Conservation (phyloP, 1,140 invertebrate species). For the Anthonomus grandis region DNA sequence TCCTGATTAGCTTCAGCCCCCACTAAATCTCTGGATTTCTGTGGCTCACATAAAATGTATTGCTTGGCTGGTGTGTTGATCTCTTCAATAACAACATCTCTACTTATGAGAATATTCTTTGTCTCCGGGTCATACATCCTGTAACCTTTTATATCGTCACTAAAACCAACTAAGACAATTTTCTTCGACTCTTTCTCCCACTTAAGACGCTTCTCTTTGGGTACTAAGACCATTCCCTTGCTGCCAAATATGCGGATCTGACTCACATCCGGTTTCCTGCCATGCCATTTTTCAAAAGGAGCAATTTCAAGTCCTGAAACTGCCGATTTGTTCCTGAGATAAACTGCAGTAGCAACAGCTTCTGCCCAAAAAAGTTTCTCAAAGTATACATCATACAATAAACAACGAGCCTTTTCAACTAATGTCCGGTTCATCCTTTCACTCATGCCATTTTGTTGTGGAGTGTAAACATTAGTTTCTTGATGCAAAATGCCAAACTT, state of each 20-base stretch:
- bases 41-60: too few relatives aligned
- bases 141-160: conserved; percentile 30
- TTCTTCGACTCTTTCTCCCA: conserved; percentile 34
- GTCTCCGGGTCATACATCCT: conserved; percentile 33
- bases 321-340: conserved; percentile 8
- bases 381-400: conserved; percentile 42
- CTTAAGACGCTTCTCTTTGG: conserved; percentile 36
- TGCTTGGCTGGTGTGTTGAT: too few relatives aligned
- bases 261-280: conserved; percentile 36
- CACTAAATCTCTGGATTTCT: too few relatives aligned
- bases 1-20: conserved; percentile 28
- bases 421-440: conserved; percentile 25
- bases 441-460: conserved; percentile 10
- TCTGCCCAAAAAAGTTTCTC: conserved; percentile 46
- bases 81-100: conserved; percentile 39
- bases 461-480: conserved; percentile 7
- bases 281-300: conserved; percentile 35
- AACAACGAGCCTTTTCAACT: conserved; percentile 39
- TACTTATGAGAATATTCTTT: conserved; percentile 33
- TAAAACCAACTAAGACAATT: conserved; percentile 33
- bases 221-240: conserved; percentile 40
- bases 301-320: conserved; percentile 26
- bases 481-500: conserved; percentile 20
- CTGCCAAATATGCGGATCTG: conserved; percentile 41
- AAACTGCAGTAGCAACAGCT: conserved; percentile 42